phyloP scores from a whole-genome alignment of 2,113 vertebrate species.

The Crotalus horridus region DNA sequence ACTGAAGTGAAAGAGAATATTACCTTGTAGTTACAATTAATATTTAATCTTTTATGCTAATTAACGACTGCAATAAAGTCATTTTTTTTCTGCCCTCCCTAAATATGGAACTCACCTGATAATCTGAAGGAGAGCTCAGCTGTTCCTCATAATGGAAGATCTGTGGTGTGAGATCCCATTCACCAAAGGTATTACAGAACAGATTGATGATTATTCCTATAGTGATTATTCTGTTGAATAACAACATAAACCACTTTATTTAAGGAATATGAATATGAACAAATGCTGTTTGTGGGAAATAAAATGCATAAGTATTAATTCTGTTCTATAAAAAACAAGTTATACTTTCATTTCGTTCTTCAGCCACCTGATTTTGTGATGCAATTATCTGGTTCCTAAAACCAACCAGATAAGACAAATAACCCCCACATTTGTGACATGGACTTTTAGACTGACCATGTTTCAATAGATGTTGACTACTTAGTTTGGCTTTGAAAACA shows the following conservation, averaged over 20 bases:
- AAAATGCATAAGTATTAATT: not conserved
- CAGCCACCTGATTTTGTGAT: not conserved
- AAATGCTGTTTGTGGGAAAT: too few relatives aligned
- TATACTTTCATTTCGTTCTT: not conserved
- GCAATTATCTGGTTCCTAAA: not conserved
- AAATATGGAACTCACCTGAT: not conserved
- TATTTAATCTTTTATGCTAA: not conserved
- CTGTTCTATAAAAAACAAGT: not conserved
- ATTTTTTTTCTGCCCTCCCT: not conserved
- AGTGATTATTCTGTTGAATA: not conserved
- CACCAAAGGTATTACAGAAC: not conserved
- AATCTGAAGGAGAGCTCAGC: not conserved
- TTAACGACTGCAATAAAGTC: not conserved
- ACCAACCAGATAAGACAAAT: not conserved
- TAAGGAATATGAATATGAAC: not conserved
- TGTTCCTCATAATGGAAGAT: not conserved
- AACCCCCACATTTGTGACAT: not conserved
- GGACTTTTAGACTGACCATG: not conserved
- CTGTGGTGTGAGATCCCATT: not conserved
- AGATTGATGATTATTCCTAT: not conserved
- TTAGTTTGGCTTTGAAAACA: not conserved
- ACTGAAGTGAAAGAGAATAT: not conserved
- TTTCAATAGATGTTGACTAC: not conserved
- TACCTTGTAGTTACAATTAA: not conserved
- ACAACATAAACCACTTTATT: not conserved